Evolutionary conservation across 1,140 invertebrate genomes (phyloP).

Genomic region (Pachyrhynchus sulphureomaculatus): DNA sequence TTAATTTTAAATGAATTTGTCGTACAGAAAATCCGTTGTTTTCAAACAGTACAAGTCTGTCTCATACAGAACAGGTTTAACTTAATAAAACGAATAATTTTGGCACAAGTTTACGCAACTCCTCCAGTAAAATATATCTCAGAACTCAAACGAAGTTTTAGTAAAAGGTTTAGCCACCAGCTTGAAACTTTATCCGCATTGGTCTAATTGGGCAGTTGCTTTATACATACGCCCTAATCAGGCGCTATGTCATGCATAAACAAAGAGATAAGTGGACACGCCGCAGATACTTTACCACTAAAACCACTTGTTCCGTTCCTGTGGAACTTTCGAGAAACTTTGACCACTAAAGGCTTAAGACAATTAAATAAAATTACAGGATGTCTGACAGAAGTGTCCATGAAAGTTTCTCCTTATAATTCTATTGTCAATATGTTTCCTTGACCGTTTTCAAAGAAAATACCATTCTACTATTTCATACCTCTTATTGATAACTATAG

Average conservation of each 20-base stretch:
- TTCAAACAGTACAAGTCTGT: constrained; percentile 15
- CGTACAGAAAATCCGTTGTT: constrained; percentile 6
- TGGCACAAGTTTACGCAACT: neutral
- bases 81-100: constrained; percentile 9
- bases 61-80: constrained; percentile 3
- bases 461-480: too few relatives aligned
- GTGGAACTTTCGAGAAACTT: neutral
- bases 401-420: too few relatives aligned
- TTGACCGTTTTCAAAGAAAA: too few relatives aligned
- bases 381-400: too few relatives aligned
- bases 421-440: too few relatives aligned
- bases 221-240: constrained; percentile 40
- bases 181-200: neutral
- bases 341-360: too few relatives aligned
- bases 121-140: neutral
- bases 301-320: neutral
- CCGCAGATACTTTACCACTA: constrained; percentile 3
- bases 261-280: constrained; percentile 45
- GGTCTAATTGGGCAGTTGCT: constrained; percentile 40
- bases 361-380: too few relatives aligned
- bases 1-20: constrained; percentile 19
- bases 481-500: too few relatives aligned
- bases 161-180: neutral
- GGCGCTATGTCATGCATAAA: constrained; percentile 48
- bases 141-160: neutral